Conservation (phyloP, 2,113 vertebrate species). For the Tonatia bakeri region DNA sequence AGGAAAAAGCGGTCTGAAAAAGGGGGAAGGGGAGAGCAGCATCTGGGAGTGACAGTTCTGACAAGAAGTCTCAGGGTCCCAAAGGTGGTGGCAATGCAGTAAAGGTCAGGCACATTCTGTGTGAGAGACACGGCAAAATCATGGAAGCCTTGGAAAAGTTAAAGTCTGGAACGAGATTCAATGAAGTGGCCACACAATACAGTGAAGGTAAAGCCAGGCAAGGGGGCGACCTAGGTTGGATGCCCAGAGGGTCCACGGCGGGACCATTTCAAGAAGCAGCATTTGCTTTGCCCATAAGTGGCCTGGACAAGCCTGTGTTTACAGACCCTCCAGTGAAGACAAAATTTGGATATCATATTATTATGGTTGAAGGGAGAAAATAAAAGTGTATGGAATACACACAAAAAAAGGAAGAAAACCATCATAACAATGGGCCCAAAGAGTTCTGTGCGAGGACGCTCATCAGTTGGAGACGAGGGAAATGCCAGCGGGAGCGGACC, state of each 20-base stretch:
- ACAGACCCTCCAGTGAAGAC: constrained; percentile 97
- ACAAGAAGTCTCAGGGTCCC: too few species aligned
- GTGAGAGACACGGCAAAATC: constrained; percentile 93
- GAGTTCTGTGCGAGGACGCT: background rate
- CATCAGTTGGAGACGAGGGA: background rate
- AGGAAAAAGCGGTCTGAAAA: too few species aligned
- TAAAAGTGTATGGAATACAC: constrained; percentile 77
- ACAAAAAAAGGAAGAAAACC: too few species aligned
- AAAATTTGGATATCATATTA: constrained; percentile 98
- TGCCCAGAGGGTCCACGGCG: constrained; percentile 97
- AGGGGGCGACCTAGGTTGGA: constrained; percentile 98
- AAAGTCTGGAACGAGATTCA: constrained; percentile 93
- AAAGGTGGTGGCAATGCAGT: too few species aligned
- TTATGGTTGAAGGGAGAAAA: constrained; percentile 98
- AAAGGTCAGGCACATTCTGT: constrained; percentile 97
- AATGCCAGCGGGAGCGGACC: background rate
- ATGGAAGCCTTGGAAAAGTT: constrained; percentile 98
- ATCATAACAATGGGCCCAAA: too few species aligned
- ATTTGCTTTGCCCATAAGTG: constrained; percentile 89
- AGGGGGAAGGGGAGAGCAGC: too few species aligned
- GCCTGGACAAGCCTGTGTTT: constrained; percentile 96
- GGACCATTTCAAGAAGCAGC: constrained; percentile 98
- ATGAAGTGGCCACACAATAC: constrained; percentile 93
- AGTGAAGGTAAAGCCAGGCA: constrained; percentile 99
- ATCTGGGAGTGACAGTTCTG: too few species aligned